Percentiles rank a stretch among this genome's conserved stretches.
Conservation (phyloP, 2,888 invertebrate genomes). For the Syrphus vitripennis region DNA sequence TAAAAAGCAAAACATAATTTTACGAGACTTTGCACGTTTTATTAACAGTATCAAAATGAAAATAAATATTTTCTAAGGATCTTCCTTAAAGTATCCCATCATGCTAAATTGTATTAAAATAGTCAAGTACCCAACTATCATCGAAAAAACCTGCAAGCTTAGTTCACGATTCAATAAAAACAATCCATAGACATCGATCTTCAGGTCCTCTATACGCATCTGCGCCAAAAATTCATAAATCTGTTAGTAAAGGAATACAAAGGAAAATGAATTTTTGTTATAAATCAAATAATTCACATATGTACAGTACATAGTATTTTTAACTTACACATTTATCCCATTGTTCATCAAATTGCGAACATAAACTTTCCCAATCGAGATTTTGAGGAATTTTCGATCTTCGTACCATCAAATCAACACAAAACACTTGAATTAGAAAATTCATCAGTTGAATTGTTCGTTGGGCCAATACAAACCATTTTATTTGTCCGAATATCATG, state of each 20-base stretch:
- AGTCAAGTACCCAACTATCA: neutral
- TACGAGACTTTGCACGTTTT: no score
- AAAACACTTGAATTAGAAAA: conserved; percentile 74
- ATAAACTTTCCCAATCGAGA: conserved; percentile 75
- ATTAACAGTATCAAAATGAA: no score
- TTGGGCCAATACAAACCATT: conserved; percentile 70
- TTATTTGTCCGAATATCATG: conserved; percentile 64
- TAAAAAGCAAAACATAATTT: no score
- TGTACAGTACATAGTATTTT: no score
- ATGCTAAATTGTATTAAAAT: conserved; percentile 7
- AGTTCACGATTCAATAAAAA: conserved; percentile 1
- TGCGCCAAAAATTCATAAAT: neutral
- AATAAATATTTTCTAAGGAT: neutral
- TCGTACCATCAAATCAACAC: conserved; percentile 73
- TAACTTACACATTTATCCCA: conserved; percentile 77
- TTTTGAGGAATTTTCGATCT: conserved; percentile 73
- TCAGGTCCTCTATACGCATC: neutral
- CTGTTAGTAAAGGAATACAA: neutral
- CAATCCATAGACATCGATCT: neutral
- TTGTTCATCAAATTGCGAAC: conserved; percentile 75
- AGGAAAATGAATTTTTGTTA: no score
- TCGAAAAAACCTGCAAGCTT: neutral
- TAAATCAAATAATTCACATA: no score
- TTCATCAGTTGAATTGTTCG: conserved; percentile 73
- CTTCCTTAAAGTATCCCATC: neutral